Evolutionary conservation across 2,888 invertebrate species (phyloP).

Genomic region (Osmoderma eremita): DNA sequence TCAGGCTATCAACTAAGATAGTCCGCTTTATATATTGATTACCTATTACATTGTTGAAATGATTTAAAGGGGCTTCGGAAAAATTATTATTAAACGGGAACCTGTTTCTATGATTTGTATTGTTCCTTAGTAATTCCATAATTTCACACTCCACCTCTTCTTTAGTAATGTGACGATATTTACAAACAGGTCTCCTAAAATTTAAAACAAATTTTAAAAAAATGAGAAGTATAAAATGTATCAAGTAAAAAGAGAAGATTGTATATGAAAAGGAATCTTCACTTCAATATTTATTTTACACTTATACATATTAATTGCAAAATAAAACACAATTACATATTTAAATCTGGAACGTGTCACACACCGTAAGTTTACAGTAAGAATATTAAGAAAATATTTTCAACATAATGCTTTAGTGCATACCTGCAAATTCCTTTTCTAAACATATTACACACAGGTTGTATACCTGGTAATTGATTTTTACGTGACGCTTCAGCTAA

Average conservation of each 20-base stretch:
- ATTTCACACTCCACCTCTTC: constrained; percentile 63
- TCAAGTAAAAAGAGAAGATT: neutral
- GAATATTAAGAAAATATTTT: neutral
- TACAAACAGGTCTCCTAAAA: constrained; percentile 56
- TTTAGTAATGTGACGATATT: constrained; percentile 61
- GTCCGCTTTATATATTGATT: no score
- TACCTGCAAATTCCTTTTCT: constrained; percentile 65
- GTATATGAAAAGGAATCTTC: no score
- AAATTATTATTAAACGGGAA: constrained; percentile 41
- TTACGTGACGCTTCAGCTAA: constrained; percentile 62
- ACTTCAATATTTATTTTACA: no score
- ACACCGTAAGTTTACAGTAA: neutral
- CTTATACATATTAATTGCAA: no score
- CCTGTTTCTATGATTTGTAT: constrained; percentile 46
- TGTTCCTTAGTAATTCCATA: constrained; percentile 58
- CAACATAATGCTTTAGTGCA: neutral
- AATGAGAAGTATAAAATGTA: constrained; percentile 2
- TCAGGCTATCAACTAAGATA: no score
- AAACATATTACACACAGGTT: constrained; percentile 66
- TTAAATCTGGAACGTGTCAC: no score
- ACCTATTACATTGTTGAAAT: constrained; percentile 31
- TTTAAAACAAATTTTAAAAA: neutral
- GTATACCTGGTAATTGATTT: constrained; percentile 61
- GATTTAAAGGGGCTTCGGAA: constrained; percentile 35
- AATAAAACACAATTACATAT: no score